Base-by-base conservation (phyloP, 2,888 invertebrate species). In the Cheilosia scutellata region DNA sequence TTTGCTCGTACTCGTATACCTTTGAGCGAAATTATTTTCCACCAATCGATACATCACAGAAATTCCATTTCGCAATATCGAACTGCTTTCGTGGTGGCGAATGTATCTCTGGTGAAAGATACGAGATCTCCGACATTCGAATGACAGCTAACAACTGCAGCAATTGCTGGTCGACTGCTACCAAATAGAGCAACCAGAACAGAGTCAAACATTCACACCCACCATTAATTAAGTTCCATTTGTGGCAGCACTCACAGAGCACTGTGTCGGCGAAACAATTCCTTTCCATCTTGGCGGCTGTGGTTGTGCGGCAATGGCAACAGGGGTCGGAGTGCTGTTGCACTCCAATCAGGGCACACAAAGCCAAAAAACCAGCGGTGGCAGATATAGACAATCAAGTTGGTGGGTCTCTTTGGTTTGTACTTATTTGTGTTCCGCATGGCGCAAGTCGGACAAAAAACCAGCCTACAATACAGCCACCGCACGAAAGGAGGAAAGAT, bases 171-270 rank as follows among this genome's bases (percentile, higher is more conserved):
- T 31, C 49, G 37, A 11, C 40, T 47, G 37, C 44, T 71, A 40
- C 60, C 70, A 76, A 68, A 80, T 75, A 80, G 80, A 68, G 75
- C 80, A 65, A 42, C 58, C 42, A 27, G 33, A 29, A 62, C 47
- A 40, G 62, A 66, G 62, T 44, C 65, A 53, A 79, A 75, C 75
- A 70, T 47, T 84, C 84, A 84, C 79, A 80, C 84, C 79, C 84
- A 84, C 84, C 79, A 68, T 84, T 84, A 84, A 84, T 84, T 84
- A 84, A 75, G 75, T 75, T 75, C 75, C 70, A 75, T 79, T 75
- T 79, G 84, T 65, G 82, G 82, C 71, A 71, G 40, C 76, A 9
- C 16, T 29, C 13, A 9, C 51, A 44, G 4, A 16, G 20, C 9
- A 20, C 40, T 62, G 42, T 66, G 44, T 51, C 27, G 31, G 62